These are phyloP conservation scores for Pseudomyrmex cubaensis DNA, from an alignment of 1,140 invertebrate species.

Conservation along the genomic window DNA sequence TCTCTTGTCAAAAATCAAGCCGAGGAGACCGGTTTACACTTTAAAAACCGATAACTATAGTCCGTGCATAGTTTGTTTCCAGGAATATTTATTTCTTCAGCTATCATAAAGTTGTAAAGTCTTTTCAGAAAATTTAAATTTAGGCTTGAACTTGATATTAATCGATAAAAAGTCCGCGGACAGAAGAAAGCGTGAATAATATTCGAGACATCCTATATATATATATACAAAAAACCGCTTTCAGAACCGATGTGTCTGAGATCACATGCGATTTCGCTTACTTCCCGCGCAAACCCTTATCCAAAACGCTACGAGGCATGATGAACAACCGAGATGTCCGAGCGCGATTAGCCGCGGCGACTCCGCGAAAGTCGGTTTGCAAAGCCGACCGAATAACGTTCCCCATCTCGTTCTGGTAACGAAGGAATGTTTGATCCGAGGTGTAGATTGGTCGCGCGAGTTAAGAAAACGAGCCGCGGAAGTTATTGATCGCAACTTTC, in stretches of 20 bases:
- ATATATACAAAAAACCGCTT: constrained; percentile 46
- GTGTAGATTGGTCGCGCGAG: not conserved
- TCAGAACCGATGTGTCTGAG: constrained; percentile 66
- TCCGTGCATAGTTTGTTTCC: not conserved
- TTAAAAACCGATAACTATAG: constrained; percentile 53
- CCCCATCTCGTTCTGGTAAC: not conserved
- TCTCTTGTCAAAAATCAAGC: constrained; percentile 66
- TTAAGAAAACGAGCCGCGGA: not conserved
- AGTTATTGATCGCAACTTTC: constrained; percentile 23
- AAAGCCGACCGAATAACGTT: constrained; percentile 38
- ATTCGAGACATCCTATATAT: constrained; percentile 21
- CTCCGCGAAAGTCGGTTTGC: constrained; percentile 24
- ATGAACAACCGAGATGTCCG: constrained; percentile 60
- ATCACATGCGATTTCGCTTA: constrained; percentile 60
- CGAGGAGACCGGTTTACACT: constrained; percentile 67
- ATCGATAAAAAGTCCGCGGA: not conserved
- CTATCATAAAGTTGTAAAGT: not conserved
- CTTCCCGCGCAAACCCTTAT: constrained; percentile 58
- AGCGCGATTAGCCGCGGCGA: constrained; percentile 59
- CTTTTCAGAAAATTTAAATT: not conserved
- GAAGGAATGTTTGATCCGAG: not conserved
- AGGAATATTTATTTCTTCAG: not conserved
- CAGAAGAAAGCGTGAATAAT: not conserved
- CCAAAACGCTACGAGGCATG: constrained; percentile 66
- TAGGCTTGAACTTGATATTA: not conserved